Percentiles rank a stretch among this genome's conserved stretches.
Conservation (phyloP, 2,113 vertebrate genomes). For the Rousettus leschenaultii region DNA sequence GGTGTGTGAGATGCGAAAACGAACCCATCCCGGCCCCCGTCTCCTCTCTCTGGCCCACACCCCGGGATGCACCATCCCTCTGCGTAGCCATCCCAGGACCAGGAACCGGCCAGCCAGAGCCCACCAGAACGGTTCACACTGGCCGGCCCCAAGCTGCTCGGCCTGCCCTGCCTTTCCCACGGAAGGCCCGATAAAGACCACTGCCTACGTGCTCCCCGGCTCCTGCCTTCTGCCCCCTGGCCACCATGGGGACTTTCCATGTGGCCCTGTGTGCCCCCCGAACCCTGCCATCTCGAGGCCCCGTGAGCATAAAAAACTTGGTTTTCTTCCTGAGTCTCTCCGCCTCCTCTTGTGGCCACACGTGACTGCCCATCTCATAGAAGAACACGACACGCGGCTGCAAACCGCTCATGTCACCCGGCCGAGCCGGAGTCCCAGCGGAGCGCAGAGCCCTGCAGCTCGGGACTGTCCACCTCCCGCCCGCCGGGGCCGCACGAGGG, state of each 20-base stretch:
- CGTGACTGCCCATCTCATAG: not conserved
- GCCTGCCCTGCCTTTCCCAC: not conserved
- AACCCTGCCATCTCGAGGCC: not conserved
- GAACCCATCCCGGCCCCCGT: rapidly evolving
- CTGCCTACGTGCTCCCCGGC: not conserved
- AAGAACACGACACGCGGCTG: rapidly evolving
- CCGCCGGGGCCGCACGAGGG: rapidly evolving
- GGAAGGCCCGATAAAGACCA: not conserved
- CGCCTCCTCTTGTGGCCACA: not conserved
- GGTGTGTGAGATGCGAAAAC: rapidly evolving
- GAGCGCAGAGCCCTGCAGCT: not conserved
- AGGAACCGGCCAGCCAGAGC: not conserved
- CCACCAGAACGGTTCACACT: no score
- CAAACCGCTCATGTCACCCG: no score
- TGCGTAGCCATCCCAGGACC: not conserved
- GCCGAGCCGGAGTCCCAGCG: not conserved
- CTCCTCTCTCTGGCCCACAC: not conserved
- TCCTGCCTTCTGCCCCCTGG: not conserved
- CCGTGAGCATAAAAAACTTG: not conserved
- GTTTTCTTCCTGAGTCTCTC: not conserved
- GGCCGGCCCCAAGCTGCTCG: no score
- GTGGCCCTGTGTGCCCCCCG: rapidly evolving
- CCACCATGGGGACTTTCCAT: not conserved
- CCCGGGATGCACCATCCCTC: not conserved
- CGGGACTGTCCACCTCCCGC: not conserved